These are phyloP conservation scores for Catharus ustulatus DNA, from an alignment of 2,797 vertebrate species.

Conservation along the genomic window DNA sequence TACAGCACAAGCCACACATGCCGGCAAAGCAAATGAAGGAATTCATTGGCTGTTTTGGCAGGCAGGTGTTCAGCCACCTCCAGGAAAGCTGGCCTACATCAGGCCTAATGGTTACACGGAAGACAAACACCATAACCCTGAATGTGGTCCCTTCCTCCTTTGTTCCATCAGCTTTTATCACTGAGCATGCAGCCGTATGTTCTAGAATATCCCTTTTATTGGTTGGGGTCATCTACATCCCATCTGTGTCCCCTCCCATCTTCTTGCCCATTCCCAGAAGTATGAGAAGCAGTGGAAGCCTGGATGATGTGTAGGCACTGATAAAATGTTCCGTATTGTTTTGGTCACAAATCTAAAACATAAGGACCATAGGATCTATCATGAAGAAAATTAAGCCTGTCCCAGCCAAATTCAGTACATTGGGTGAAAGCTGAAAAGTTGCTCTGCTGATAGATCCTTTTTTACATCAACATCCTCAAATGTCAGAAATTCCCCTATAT, in stretches of 20 bases:
- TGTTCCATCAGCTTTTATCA: background rate
- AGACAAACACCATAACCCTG: background rate
- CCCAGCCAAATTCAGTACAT: background rate
- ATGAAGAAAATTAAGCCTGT: background rate
- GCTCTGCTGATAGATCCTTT: background rate
- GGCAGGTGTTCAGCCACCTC: background rate
- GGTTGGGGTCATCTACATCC: background rate
- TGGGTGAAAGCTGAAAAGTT: background rate
- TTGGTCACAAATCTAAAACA: background rate
- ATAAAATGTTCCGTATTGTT: background rate
- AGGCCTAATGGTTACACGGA: background rate
- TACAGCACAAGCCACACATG: background rate
- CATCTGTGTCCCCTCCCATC: background rate
- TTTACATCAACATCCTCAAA: background rate
- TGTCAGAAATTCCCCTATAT: background rate
- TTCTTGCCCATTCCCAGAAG: background rate
- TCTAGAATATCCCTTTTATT: background rate
- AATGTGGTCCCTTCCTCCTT: accelerated
- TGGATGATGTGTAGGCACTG: background rate
- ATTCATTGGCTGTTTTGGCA: background rate
- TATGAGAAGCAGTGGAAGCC: background rate
- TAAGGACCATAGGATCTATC: background rate
- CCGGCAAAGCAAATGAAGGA: background rate
- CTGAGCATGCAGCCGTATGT: background rate
- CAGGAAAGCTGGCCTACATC: background rate